Conservation (phyloP, 2,113 vertebrate genomes). For the Prunella fulvescens region DNA sequence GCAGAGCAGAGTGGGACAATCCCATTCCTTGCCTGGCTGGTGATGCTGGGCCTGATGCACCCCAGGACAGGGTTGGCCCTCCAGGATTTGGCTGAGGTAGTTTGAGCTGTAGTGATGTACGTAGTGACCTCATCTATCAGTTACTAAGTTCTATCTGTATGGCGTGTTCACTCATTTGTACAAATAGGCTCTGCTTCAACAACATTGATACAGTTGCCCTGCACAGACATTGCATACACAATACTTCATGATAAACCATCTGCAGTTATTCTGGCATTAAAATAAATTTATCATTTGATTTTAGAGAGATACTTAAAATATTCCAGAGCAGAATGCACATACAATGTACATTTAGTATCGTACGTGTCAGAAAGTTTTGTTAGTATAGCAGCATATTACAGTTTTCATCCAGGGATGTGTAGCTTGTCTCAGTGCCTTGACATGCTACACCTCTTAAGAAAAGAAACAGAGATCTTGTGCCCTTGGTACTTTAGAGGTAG, state of each 20-base stretch:
- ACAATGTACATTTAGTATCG: background rate
- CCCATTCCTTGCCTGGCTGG: background rate
- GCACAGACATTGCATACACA: background rate
- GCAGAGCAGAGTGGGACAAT: background rate
- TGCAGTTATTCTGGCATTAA: background rate
- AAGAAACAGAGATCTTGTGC: background rate
- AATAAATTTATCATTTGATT: background rate
- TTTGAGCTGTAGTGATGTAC: background rate
- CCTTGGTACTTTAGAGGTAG: background rate
- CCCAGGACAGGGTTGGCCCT: accelerated
- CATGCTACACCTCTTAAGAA: background rate
- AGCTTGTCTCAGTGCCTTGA: background rate
- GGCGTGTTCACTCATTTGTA: background rate
- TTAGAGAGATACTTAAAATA: background rate
- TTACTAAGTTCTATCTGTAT: background rate
- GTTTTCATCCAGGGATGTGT: background rate
- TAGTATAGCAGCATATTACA: background rate
- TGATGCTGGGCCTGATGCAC: accelerated
- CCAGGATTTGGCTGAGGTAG: background rate
- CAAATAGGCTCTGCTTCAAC: background rate
- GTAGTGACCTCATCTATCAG: background rate
- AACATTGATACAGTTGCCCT: background rate
- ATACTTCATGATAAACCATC: background rate
- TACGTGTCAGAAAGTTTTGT: background rate
- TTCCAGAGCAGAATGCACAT: background rate